Evolutionary conservation across 1,140 invertebrate species (phyloP).

Genomic region (Drosophila micromelanica): DNA sequence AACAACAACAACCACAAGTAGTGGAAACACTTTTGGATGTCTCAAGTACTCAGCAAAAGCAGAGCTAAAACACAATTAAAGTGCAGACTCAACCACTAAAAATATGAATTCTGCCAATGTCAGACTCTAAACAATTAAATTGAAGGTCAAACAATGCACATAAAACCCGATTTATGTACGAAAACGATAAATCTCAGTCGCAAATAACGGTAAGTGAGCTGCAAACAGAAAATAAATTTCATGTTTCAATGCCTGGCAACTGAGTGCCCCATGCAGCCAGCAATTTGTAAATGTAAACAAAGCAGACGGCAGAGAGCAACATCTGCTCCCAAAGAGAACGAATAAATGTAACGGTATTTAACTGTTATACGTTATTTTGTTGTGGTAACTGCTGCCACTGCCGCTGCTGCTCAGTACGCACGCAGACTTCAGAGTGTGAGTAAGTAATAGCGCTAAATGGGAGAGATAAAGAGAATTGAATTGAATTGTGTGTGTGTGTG

Average conservation of each 20-base stretch:
- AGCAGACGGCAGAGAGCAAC: constrained; percentile 36
- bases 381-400: constrained; percentile 1
- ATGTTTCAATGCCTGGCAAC: constrained; percentile 60
- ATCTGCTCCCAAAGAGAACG: constrained; percentile 8
- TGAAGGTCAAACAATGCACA: constrained; percentile 74
- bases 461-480: background rate
- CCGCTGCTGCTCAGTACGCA: constrained; percentile 39
- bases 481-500: too few species aligned
- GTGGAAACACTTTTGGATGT: constrained; percentile 23
- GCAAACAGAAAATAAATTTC: constrained; percentile 33
- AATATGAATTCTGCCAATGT: constrained; percentile 70
- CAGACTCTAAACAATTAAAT: constrained; percentile 61
- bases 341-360: constrained; percentile 11
- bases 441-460: constrained; percentile 53
- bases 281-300: constrained; percentile 76
- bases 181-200: constrained; percentile 57
- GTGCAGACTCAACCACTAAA: constrained; percentile 13
- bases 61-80: constrained; percentile 6
- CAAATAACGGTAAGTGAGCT: constrained; percentile 16
- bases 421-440: constrained; percentile 63
- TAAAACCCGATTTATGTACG: constrained; percentile 59
- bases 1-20: constrained; percentile 43
- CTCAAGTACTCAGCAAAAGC: constrained; percentile 16
- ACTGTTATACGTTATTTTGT: constrained; percentile 65
- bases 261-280: constrained; percentile 23